Evolutionary conservation across 2,888 invertebrate species (phyloP).

Genomic region (Lamproptera curius): DNA sequence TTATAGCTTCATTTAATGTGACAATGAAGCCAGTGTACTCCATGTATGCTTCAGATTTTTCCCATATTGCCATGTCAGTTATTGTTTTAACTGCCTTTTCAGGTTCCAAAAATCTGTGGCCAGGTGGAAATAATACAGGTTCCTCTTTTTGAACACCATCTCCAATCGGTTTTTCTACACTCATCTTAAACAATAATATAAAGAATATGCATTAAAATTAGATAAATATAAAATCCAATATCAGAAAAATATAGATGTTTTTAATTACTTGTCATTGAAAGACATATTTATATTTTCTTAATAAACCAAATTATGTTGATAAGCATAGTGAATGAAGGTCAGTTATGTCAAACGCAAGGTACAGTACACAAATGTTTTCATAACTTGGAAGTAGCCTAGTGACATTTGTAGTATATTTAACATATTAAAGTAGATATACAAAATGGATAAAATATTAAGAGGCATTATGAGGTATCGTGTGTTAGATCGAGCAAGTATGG

Average conservation of each 20-base stretch:
- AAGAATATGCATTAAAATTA: slow-evolving; percentile 6
- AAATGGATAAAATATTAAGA: slow-evolving; percentile 93
- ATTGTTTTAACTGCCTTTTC: slow-evolving; percentile 81
- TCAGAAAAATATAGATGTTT: neutral
- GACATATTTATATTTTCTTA: slow-evolving; percentile 9
- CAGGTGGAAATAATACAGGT: slow-evolving; percentile 52
- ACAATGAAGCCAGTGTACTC: slow-evolving; percentile 93
- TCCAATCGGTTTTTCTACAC: slow-evolving; percentile 49
- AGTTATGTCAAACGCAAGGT: slow-evolving; percentile 52
- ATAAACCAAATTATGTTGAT: slow-evolving; percentile 33
- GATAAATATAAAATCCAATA: neutral
- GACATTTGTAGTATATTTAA: slow-evolving; percentile 3
- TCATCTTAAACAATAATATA: slow-evolving; percentile 48
- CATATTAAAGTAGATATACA: slow-evolving; percentile 27
- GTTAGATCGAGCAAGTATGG: slow-evolving; percentile 90
- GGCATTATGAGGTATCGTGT: slow-evolving; percentile 94
- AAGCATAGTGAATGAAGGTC: slow-evolving; percentile 67
- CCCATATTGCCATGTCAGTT: slow-evolving; percentile 88
- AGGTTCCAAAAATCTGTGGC: slow-evolving; percentile 82
- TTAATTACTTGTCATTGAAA: neutral
- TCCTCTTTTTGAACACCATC: slow-evolving; percentile 45
- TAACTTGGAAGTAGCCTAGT: slow-evolving; percentile 8
- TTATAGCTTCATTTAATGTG: slow-evolving; percentile 91
- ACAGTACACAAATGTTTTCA: slow-evolving; percentile 20
- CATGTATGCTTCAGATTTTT: slow-evolving; percentile 90